Percentiles rank a stretch among this genome's conserved stretches.
Evolutionary conservation across 2,888 invertebrate genomes (phyloP).

Genomic region (Nycteola revayana): DNA sequence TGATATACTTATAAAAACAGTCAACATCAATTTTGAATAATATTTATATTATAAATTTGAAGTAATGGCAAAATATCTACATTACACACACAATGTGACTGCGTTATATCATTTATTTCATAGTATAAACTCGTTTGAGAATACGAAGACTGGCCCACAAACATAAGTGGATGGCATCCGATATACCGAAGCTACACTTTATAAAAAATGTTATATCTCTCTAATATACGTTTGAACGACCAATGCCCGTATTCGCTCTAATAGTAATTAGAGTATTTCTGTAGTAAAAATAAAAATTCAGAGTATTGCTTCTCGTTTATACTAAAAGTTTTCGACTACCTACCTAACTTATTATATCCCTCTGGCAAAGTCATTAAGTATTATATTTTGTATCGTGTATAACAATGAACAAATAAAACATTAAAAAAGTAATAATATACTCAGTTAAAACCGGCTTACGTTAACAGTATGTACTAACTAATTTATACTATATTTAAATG

Average conservation of each 20-base stretch:
- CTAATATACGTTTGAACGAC: conserved; percentile 19
- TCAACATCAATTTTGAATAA: conserved; percentile 82
- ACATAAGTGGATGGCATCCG: conserved; percentile 12
- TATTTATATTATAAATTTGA: conserved; percentile 75
- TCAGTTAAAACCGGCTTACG: conserved; percentile 45
- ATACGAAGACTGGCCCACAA: conserved; percentile 41
- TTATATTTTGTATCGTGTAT: conserved; percentile 39
- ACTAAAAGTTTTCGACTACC: conserved; percentile 77
- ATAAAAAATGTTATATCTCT: conserved; percentile 20
- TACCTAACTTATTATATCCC: conserved; percentile 74
- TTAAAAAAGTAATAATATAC: conserved; percentile 38
- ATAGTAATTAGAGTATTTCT: conserved; percentile 67
- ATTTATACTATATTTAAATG: conserved; percentile 50
- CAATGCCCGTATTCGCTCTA: conserved; percentile 52
- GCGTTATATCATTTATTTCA: conserved; percentile 56
- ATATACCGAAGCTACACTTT: conserved; percentile 10
- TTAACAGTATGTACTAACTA: conserved; percentile 56
- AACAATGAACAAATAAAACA: conserved; percentile 47
- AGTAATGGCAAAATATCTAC: conserved; percentile 79
- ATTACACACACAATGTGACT: conserved; percentile 69
- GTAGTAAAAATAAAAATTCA: conserved; percentile 74
- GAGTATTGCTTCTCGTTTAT: conserved; percentile 81
- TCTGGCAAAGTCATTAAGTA: conserved; percentile 64
- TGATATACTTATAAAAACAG: conserved; percentile 82
- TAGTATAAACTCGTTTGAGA: conserved; percentile 45